Percentiles rank a stretch among this genome's conserved stretches.
phyloP scores from a whole-genome alignment of 2,797 vertebrate genomes.

The Neomorphus geoffroyi region DNA sequence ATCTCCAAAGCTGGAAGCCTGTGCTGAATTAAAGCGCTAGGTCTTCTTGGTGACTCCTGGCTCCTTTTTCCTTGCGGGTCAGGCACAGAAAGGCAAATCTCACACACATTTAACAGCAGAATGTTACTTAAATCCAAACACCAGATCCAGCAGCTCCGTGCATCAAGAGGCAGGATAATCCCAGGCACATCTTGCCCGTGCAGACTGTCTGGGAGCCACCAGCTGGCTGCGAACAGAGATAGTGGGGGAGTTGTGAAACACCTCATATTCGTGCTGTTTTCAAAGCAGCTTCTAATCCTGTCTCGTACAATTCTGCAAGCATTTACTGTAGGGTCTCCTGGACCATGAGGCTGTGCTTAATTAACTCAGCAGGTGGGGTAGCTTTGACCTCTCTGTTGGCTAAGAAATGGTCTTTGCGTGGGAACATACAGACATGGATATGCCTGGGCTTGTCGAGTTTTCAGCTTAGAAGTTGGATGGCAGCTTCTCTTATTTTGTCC shows the following conservation, averaged over 20 bases:
- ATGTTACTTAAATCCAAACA: background rate
- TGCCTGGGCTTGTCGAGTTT: background rate
- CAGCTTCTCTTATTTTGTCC: background rate
- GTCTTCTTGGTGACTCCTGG: background rate
- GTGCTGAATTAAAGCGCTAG: background rate
- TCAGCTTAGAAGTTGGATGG: background rate
- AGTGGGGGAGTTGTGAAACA: background rate
- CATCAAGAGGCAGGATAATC: background rate
- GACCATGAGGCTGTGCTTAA: background rate
- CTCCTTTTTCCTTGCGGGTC: background rate
- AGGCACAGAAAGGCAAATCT: background rate
- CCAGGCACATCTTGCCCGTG: accelerated
- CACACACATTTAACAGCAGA: background rate
- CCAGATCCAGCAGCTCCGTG: background rate
- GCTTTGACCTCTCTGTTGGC: background rate
- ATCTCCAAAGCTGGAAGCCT: background rate
- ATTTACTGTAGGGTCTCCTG: background rate
- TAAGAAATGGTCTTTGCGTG: background rate
- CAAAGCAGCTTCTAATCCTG: background rate
- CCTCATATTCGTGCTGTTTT: background rate
- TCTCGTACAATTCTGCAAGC: background rate
- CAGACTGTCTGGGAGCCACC: background rate
- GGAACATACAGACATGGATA: background rate
- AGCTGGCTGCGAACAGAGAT: background rate
- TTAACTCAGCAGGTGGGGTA: background rate